Conservation (phyloP, 2,888 invertebrate species). For the Panopea generosa region DNA sequence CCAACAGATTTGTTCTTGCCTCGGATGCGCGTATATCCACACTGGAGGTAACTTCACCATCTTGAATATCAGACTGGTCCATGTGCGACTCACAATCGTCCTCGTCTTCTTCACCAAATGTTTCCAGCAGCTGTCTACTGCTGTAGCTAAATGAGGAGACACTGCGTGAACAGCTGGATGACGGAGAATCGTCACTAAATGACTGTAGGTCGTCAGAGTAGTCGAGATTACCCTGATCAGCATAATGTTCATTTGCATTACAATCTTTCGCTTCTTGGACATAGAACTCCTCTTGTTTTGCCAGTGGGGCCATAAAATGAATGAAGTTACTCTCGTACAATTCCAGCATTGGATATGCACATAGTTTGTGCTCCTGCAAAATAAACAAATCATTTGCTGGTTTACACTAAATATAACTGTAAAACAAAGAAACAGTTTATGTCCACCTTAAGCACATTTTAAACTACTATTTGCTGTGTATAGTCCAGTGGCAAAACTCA, state of each 20-base stretch:
- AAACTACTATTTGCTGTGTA: no score
- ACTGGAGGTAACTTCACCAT: conserved; percentile 51
- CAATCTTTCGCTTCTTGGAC: conserved; percentile 83
- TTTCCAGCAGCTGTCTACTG: conserved; percentile 26
- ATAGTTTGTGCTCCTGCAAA: conserved; percentile 82
- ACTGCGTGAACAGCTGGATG: conserved; percentile 38
- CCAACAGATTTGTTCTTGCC: conserved; percentile 46
- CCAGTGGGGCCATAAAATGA: conserved; percentile 85
- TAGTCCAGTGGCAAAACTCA: no score
- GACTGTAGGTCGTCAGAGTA: conserved; percentile 14
- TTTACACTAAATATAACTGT: no score
- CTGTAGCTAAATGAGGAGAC: conserved; percentile 37
- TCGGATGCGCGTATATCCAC: conserved; percentile 44
- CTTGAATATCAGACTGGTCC: conserved; percentile 41
- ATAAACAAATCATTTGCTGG: conserved; percentile 11
- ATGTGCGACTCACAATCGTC: conserved; percentile 1
- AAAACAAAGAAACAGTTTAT: no score
- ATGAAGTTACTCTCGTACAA: conserved; percentile 85
- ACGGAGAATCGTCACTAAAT: conserved; percentile 28
- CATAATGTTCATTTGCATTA: conserved; percentile 48
- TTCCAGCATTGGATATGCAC: conserved; percentile 86
- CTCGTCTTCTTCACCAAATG: conserved; percentile 36
- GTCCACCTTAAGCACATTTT: no score
- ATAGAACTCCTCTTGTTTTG: conserved; percentile 86
- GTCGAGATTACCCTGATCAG: conserved; percentile 37